A percentile compares a stretch with the other conserved stretches of the same genome.
Evolutionary conservation across 2,888 invertebrate species (phyloP).

Genomic region (Merodon equestris): DNA sequence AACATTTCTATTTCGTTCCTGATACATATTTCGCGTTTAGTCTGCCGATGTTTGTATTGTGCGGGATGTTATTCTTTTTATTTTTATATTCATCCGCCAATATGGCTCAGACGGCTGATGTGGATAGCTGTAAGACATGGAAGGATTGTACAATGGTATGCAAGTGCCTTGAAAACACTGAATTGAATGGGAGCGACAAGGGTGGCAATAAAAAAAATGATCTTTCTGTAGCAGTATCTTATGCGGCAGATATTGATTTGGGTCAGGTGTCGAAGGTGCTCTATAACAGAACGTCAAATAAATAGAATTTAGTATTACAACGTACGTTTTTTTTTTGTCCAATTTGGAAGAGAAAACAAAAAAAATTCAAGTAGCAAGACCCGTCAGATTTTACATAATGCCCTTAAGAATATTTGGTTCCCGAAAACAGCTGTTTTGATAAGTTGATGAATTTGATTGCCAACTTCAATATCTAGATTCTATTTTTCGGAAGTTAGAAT

Average conservation of each 20-base stretch:
- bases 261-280: slow-evolving; percentile 56
- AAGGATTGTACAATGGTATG: slow-evolving; percentile 37
- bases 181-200: neutral
- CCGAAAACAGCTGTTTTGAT: too few species aligned
- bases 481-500: too few species aligned
- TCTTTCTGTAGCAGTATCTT: slow-evolving; percentile 38
- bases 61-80: slow-evolving; percentile 58
- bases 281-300: slow-evolving; percentile 25
- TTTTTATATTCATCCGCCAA: slow-evolving; percentile 47
- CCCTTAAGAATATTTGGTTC: too few species aligned
- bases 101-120: slow-evolving; percentile 53
- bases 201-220: neutral
- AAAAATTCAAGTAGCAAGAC: too few species aligned
- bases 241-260: slow-evolving; percentile 53
- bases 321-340: neutral
- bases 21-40: slow-evolving; percentile 63
- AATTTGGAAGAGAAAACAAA: too few species aligned
- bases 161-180: slow-evolving; percentile 19
- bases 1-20: slow-evolving; percentile 59
- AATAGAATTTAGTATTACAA: neutral
- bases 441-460: too few species aligned
- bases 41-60: slow-evolving; percentile 51
- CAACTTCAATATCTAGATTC: too few species aligned
- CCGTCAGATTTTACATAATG: too few species aligned
- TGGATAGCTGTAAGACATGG: slow-evolving; percentile 39